These are phyloP conservation scores for Takifugu bimaculatus DNA, from an alignment of 2,113 vertebrate genomes.

Conservation along the genomic window DNA sequence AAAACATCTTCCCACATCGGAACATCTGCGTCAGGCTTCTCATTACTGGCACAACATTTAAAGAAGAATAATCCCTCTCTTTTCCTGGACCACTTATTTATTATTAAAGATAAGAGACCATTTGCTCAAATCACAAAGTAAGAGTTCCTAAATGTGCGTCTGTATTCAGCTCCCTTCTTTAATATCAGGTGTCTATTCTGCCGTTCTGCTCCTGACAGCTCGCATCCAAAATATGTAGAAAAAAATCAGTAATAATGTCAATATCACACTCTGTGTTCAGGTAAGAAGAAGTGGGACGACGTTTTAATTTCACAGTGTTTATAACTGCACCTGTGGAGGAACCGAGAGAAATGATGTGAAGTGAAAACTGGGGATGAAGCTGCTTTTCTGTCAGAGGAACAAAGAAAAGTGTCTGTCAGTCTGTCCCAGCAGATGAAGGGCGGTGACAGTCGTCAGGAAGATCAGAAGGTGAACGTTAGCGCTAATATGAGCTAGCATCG, in stretches of 20 bases:
- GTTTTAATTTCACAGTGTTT: too few species aligned
- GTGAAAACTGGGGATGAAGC: slow-evolving; percentile 20
- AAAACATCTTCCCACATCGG: neutral
- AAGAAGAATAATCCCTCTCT: neutral
- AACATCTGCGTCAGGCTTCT: neutral
- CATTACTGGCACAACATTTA: neutral
- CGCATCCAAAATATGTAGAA: too few species aligned
- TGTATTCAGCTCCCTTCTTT: too few species aligned
- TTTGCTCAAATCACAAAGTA: too few species aligned
- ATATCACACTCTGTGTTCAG: too few species aligned
- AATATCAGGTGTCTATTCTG: too few species aligned
- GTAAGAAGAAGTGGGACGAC: too few species aligned
- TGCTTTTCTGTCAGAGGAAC: slow-evolving; percentile 24
- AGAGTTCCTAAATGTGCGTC: too few species aligned
- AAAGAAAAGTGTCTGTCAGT: slow-evolving; percentile 36
- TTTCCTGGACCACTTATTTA: neutral
- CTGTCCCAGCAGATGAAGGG: slow-evolving; percentile 29
- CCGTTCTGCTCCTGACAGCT: too few species aligned
- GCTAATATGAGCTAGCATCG: slow-evolving; percentile 38
- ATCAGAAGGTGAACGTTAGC: slow-evolving; percentile 26
- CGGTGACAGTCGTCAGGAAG: slow-evolving; percentile 49
- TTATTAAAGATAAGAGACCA: too few species aligned
- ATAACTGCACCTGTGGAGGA: neutral
- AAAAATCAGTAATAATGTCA: too few species aligned
- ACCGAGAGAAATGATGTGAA: neutral